Evolutionary conservation across 2,113 vertebrate genomes (phyloP).

Genomic region (Coptodon rendalli): DNA sequence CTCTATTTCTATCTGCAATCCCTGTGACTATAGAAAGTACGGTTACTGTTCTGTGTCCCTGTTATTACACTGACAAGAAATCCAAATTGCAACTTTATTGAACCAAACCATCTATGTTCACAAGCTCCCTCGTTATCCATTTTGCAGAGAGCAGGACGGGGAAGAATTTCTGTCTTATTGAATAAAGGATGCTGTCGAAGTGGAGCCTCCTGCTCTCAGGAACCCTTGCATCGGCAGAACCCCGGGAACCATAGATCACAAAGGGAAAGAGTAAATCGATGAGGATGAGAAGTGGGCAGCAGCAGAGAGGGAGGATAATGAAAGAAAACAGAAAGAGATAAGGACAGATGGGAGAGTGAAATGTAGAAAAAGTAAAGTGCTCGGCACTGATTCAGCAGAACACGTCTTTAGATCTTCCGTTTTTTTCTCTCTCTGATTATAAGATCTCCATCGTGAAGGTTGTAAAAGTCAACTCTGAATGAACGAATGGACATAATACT

Average conservation of each 20-base stretch:
- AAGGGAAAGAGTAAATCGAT: constrained; percentile 26
- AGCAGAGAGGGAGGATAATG: not conserved
- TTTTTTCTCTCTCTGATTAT: not conserved
- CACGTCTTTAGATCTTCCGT: not conserved
- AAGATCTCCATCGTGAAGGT: not conserved
- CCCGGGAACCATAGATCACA: constrained; percentile 30
- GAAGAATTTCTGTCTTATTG: constrained; percentile 31
- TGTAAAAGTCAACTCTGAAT: not conserved
- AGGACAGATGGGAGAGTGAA: not conserved
- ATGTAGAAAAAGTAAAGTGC: not conserved
- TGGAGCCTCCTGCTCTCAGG: constrained; percentile 16
- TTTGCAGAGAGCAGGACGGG: not conserved
- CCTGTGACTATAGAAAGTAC: not conserved
- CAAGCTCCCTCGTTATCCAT: constrained; percentile 4
- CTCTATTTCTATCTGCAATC: not conserved
- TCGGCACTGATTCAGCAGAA: not conserved
- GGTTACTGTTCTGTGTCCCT: not conserved
- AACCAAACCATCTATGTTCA: not conserved
- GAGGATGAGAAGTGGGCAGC: not conserved
- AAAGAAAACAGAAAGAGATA: not conserved
- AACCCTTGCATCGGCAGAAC: constrained; percentile 44
- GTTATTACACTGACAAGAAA: not conserved
- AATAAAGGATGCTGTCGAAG: constrained; percentile 26
- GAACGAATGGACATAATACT: not conserved
- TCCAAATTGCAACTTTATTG: not conserved